phyloP scores from a whole-genome alignment of 2,888 invertebrate species.

The Cryptops parisi region DNA sequence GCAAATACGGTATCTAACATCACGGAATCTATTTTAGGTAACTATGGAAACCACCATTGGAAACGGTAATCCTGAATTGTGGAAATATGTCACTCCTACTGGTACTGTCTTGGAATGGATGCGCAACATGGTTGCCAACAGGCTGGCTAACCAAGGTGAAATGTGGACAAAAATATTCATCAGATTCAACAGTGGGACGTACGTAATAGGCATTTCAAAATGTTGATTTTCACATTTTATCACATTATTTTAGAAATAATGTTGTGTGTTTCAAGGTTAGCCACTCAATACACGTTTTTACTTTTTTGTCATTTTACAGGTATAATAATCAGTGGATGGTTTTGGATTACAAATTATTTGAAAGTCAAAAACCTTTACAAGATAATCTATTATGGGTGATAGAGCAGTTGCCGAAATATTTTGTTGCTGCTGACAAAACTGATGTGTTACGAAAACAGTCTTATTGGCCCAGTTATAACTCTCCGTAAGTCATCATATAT shows the following conservation, averaged over 20 bases:
- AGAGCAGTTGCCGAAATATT: constrained; percentile 53
- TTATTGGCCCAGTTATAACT: constrained; percentile 61
- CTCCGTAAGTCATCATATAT: constrained; percentile 40
- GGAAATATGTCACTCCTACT: constrained; percentile 49
- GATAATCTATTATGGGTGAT: constrained; percentile 49
- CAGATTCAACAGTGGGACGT: constrained; percentile 57
- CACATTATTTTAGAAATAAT: too few species aligned
- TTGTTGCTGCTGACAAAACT: constrained; percentile 49
- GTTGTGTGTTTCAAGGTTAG: too few species aligned
- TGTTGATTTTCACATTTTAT: too few species aligned
- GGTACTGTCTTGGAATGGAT: constrained; percentile 55
- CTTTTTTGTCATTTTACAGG: constrained; percentile 22
- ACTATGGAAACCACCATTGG: constrained; percentile 63
- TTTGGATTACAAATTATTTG: constrained; percentile 53
- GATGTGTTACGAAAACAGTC: constrained; percentile 44
- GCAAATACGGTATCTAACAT: not conserved
- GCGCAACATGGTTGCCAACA: constrained; percentile 66
- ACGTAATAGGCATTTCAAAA: too few species aligned
- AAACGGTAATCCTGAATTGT: constrained; percentile 54
- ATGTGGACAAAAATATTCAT: constrained; percentile 58
- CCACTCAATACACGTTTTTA: too few species aligned
- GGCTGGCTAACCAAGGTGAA: constrained; percentile 52
- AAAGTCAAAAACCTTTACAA: constrained; percentile 31
- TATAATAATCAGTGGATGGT: constrained; percentile 80
- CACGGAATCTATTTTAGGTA: constrained; percentile 29